Conservation (phyloP, 2,113 vertebrate genomes). For the Tor tambroides region DNA sequence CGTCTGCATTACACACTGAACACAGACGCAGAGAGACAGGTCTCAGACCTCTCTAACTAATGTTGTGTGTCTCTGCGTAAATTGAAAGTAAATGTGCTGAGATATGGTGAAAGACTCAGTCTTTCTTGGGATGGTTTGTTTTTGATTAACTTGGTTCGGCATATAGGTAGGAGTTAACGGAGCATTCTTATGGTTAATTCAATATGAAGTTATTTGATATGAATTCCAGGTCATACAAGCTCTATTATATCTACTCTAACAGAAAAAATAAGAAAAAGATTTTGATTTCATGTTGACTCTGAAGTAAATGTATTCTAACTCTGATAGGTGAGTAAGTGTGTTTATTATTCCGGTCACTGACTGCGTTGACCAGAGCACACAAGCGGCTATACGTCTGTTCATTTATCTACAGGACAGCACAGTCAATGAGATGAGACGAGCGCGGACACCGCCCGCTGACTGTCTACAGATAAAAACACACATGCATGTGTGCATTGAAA, state of each 20-base stretch:
- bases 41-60: neutral
- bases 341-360: slow-evolving; percentile 2
- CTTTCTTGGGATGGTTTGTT: neutral
- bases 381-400: slow-evolving; percentile 22
- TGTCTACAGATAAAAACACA: slow-evolving; percentile 43
- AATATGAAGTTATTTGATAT: neutral
- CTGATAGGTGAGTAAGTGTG: neutral
- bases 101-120: neutral
- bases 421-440: slow-evolving; percentile 55
- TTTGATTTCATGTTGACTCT: neutral
- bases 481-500: neutral
- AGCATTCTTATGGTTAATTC: neutral
- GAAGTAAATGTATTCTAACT: neutral
- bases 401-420: slow-evolving; percentile 14
- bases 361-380: neutral
- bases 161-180: neutral
- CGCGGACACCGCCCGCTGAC: neutral
- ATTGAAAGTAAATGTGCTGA: slow-evolving; percentile 8
- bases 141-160: neutral
- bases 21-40: neutral
- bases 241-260: neutral
- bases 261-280: neutral
- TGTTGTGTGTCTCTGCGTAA: slow-evolving; percentile 18
- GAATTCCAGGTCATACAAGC: neutral
- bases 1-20: neutral